Conservation (phyloP, 2,797 vertebrate genomes). For the Glossophaga mutica region DNA sequence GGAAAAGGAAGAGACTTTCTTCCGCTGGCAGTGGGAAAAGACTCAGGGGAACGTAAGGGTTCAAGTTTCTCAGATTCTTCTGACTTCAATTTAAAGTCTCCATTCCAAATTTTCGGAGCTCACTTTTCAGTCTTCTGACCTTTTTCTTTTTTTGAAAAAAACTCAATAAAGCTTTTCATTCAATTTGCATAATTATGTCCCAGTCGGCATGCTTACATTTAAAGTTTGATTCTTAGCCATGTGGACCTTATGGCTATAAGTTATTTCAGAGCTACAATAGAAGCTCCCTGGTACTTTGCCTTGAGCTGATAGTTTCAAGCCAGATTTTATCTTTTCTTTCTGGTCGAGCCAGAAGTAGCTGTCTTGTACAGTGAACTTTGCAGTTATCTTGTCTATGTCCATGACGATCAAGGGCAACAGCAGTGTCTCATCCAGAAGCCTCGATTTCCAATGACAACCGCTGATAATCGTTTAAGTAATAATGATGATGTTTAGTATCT, state of each 20-base stretch:
- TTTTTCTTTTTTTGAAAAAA: neutral
- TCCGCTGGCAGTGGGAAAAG: too few species aligned
- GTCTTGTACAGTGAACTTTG: neutral
- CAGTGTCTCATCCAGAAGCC: neutral
- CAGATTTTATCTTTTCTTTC: neutral
- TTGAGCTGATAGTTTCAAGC: neutral
- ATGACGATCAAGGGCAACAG: neutral
- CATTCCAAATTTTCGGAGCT: neutral
- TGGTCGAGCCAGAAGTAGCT: neutral
- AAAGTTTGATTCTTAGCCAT: conserved; percentile 26
- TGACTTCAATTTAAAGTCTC: neutral
- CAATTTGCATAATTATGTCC: neutral
- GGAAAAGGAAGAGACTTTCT: neutral
- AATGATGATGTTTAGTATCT: neutral
- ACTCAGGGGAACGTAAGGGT: neutral
- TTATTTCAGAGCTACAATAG: neutral
- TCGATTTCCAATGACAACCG: neutral
- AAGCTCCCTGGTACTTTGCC: neutral
- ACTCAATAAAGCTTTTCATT: neutral
- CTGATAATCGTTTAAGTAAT: neutral
- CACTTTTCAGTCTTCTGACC: neutral
- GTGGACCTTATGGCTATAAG: neutral
- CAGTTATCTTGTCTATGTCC: neutral
- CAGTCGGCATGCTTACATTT: neutral
- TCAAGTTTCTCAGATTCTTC: neutral